Base-by-base conservation (phyloP, 2,888 invertebrate genomes). In the Yponomeuta plumbellus region DNA sequence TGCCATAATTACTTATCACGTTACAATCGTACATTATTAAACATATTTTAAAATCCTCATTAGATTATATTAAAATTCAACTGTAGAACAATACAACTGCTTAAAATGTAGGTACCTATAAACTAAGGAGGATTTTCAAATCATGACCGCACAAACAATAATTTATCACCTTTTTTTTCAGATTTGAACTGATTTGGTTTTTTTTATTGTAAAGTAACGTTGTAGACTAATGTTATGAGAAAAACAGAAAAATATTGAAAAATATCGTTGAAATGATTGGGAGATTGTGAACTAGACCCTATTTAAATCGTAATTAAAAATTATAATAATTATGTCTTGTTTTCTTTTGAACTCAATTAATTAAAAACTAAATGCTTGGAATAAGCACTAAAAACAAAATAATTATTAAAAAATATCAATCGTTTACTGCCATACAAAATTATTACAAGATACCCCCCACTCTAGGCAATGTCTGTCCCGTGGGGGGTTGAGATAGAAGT, bases 301-400 rank as follows among this genome's bases (percentile, higher is more conserved):
- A 72, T 68, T 77, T 79, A 77, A 80, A 80, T 74, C 77, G 74
- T 81, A 83, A 84, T 79, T 80, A 83, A 84, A 85, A 78, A 69
- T 70, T 76, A 79, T 79, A 77, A 81, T 81, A 78, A 75, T 72
- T 34, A 34, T 34, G 67, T 69, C 59, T 58, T 65, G 44, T 17
- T 52, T 34, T 8, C 34, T 34, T 34, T 34, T 34, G 8, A 8
- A 34, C 34, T 34, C 34, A 34, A 34, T 34, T 10, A 34, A 34
- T 8, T 34, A 8, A 34, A 34, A 34, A 34, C 34, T 8, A 34
- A 34, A 6, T 34, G 34, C 34, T 6, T 1, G 5, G 34, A 34
- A 34, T 5, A 5, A 26, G 26, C 26, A 26, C 34, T 8, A 34
- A 34, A 34, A 34, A 34, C 34, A 8, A 8, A 34, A 8, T 6